Evolutionary conservation across 2,113 vertebrate species (phyloP).

Genomic region (Chlamydotis undulata): DNA sequence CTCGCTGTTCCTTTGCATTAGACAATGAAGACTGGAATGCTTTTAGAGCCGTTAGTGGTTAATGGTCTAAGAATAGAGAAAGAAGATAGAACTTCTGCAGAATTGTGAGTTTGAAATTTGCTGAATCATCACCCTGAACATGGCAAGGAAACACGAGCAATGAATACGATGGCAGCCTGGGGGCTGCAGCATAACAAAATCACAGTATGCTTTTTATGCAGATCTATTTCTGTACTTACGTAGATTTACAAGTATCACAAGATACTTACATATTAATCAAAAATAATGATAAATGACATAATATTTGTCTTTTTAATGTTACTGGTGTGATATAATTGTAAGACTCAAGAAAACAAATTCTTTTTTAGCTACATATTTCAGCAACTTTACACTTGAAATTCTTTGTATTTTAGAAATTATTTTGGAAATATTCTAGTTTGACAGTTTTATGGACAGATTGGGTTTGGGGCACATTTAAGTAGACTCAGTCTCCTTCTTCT

Average conservation of each 20-base stretch:
- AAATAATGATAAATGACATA: background rate
- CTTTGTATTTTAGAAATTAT: background rate
- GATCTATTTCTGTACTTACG: background rate
- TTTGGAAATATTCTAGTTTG: background rate
- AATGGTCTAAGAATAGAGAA: constrained; percentile 6
- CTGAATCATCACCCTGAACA: background rate
- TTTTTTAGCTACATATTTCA: background rate
- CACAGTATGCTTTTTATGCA: background rate
- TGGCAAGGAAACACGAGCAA: background rate
- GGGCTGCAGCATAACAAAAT: background rate
- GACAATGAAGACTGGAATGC: background rate
- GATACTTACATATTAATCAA: background rate
- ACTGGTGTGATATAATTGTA: background rate
- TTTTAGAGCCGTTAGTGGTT: background rate
- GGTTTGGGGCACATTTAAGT: background rate
- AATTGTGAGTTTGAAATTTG: background rate
- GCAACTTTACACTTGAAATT: background rate
- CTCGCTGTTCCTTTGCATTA: background rate
- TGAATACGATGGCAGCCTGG: background rate
- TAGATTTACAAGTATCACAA: background rate
- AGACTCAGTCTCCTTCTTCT: background rate
- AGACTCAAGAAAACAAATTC: background rate
- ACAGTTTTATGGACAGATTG: background rate
- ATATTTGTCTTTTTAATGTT: background rate
- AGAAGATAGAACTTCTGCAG: background rate